A percentile compares a stretch with the other conserved stretches of the same genome.
Evolutionary conservation across 2,113 vertebrate species (phyloP).

Genomic region (Leptodactylus fuscus): DNA sequence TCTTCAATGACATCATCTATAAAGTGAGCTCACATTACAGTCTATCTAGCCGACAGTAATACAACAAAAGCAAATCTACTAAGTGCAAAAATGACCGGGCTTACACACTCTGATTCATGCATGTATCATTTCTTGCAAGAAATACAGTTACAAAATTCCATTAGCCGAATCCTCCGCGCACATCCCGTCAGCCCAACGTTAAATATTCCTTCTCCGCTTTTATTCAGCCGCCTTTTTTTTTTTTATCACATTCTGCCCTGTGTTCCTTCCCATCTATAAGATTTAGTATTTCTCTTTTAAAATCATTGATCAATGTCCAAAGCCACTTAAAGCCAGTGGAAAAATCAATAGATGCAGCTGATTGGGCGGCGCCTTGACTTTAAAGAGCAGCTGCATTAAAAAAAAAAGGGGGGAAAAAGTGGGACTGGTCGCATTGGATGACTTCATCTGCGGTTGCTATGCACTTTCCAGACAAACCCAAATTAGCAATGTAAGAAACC

Average conservation of each 20-base stretch:
- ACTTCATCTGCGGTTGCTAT: slow-evolving; percentile 61
- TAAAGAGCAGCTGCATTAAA: slow-evolving; percentile 67
- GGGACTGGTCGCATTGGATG: slow-evolving; percentile 65
- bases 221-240: slow-evolving; percentile 56
- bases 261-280: slow-evolving; percentile 65
- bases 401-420: slow-evolving; percentile 54
- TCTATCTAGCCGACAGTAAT: not conserved
- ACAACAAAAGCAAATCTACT: not conserved
- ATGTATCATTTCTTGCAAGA: slow-evolving; percentile 27
- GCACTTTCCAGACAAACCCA: slow-evolving; percentile 64
- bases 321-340: slow-evolving; percentile 69
- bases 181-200: slow-evolving; percentile 16
- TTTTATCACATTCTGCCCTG: slow-evolving; percentile 62
- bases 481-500: slow-evolving; percentile 69
- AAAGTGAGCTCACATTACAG: not conserved
- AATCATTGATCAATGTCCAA: slow-evolving; percentile 71
- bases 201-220: slow-evolving; percentile 33
- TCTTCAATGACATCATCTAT: not conserved
- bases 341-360: slow-evolving; percentile 66
- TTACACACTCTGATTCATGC: slow-evolving; percentile 2
- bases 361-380: slow-evolving; percentile 65
- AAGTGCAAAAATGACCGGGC: not conserved
- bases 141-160: slow-evolving; percentile 44
- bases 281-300: slow-evolving; percentile 72
- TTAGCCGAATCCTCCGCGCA: slow-evolving; percentile 17